Percentiles rank a stretch among this genome's conserved stretches.
Evolutionary conservation across 1,140 invertebrate genomes (phyloP).

Genomic region (Hypsibius dujardini): DNA sequence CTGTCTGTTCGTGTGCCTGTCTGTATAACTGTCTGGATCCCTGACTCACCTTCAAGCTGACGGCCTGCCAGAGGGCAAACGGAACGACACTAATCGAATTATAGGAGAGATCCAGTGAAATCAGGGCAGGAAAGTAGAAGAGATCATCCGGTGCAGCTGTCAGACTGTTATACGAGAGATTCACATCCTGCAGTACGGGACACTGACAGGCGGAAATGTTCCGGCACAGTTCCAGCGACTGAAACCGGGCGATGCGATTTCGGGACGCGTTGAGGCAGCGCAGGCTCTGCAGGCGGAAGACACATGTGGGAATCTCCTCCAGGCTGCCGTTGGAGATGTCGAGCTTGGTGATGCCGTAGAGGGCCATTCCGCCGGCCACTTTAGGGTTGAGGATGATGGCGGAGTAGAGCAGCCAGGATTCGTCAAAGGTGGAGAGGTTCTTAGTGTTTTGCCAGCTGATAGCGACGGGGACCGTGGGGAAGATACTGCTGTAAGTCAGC

Average conservation of each 20-base stretch:
- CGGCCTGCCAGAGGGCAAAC: slow-evolving; percentile 68
- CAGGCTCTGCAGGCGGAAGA: slow-evolving; percentile 64
- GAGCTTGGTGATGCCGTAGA: slow-evolving; percentile 75
- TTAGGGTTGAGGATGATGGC: slow-evolving; percentile 64
- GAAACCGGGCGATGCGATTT: slow-evolving; percentile 48
- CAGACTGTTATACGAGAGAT: slow-evolving; percentile 62
- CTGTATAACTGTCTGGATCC: no score
- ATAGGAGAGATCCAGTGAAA: slow-evolving; percentile 71
- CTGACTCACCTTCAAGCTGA: slow-evolving; percentile 44
- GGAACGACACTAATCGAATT: slow-evolving; percentile 77
- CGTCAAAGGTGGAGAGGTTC: slow-evolving; percentile 40
- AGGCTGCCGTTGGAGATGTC: slow-evolving; percentile 83
- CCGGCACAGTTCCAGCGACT: slow-evolving; percentile 21
- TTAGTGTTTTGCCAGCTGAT: slow-evolving; percentile 81
- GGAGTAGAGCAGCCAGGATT: slow-evolving; percentile 65
- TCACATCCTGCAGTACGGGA: slow-evolving; percentile 21
- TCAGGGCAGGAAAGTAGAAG: slow-evolving; percentile 50
- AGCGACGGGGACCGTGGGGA: slow-evolving; percentile 69
- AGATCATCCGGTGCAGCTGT: slow-evolving; percentile 61
- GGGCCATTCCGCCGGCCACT: slow-evolving; percentile 45
- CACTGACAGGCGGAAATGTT: slow-evolving; percentile 21
- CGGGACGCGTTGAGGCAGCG: slow-evolving; percentile 62
- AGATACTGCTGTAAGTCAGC: slow-evolving; percentile 41
- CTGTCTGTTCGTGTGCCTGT: no score
- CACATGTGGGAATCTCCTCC: slow-evolving; percentile 51